Conservation (phyloP, 2,113 vertebrate genomes). For the Mirounga angustirostris region DNA sequence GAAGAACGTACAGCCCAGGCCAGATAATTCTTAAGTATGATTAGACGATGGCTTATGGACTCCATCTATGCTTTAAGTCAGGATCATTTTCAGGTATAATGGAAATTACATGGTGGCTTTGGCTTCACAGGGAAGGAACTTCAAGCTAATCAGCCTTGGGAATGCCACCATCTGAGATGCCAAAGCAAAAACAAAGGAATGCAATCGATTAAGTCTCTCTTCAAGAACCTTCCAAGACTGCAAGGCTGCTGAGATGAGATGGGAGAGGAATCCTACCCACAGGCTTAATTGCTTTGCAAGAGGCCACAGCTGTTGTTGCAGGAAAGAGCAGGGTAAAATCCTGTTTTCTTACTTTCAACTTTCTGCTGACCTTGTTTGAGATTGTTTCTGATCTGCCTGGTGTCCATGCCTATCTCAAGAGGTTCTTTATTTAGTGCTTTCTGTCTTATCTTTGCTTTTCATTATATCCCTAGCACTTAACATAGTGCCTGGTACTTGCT, state of each 20-base stretch:
- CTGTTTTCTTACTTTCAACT: conserved; percentile 64
- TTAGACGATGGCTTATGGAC: conserved; percentile 73
- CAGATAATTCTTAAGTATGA: conserved; percentile 74
- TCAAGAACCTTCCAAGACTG: conserved; percentile 58
- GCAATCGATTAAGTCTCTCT: conserved; percentile 68
- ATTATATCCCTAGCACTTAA: neutral
- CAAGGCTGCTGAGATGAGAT: conserved; percentile 60
- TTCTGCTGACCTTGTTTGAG: conserved; percentile 56
- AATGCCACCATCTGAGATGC: conserved; percentile 82
- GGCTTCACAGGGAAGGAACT: conserved; percentile 76
- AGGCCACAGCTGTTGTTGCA: conserved; percentile 76
- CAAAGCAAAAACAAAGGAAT: conserved; percentile 74
- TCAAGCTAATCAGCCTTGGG: conserved; percentile 70
- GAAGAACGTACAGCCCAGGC: conserved; percentile 62
- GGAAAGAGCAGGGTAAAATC: neutral
- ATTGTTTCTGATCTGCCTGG: conserved; percentile 16
- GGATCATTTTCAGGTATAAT: conserved; percentile 82
- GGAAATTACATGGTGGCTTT: conserved; percentile 82
- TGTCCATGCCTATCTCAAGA: neutral
- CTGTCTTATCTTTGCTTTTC: neutral
- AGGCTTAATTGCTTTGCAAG: conserved; percentile 78
- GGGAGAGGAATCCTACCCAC: conserved; percentile 70
- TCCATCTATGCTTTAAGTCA: conserved; percentile 75
- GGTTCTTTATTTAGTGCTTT: neutral
- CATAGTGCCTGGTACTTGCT: neutral